These are phyloP conservation scores for Macropus fuliginosus DNA, from an alignment of 2,797 vertebrate genomes.

Conservation along the genomic window DNA sequence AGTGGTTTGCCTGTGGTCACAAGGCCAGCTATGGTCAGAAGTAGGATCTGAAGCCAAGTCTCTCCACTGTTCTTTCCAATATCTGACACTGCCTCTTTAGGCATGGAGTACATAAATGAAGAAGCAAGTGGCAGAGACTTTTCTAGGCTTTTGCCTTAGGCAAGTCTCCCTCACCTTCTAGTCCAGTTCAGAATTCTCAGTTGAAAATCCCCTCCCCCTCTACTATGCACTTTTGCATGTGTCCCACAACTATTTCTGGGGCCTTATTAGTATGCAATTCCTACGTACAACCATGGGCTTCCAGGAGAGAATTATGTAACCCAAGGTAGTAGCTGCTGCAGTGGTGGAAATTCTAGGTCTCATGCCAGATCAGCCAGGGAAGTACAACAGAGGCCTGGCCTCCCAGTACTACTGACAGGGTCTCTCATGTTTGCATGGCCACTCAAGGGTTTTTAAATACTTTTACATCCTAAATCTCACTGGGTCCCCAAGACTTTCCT, in stretches of 20 bases:
- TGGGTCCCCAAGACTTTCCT: neutral
- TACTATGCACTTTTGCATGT: no score
- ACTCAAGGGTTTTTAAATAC: neutral
- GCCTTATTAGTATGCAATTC: neutral
- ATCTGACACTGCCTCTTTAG: neutral
- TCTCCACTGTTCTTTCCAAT: neutral
- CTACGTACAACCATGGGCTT: neutral
- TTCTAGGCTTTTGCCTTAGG: neutral
- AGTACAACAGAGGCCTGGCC: neutral
- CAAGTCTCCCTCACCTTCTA: neutral
- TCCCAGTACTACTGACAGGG: neutral
- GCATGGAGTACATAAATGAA: neutral
- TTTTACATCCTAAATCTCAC: neutral
- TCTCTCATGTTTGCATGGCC: neutral
- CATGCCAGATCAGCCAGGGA: neutral
- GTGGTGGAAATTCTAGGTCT: neutral
- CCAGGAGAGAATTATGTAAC: neutral
- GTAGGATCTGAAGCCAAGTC: neutral
- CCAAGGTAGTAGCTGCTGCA: neutral
- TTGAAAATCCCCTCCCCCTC: neutral
- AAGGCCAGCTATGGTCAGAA: neutral
- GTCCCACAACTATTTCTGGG: accelerated
- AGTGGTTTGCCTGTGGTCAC: neutral
- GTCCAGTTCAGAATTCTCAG: neutral
- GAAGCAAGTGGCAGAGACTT: neutral